phyloP scores from a whole-genome alignment of 2,888 invertebrate species.

The Nasonovia ribisnigri region DNA sequence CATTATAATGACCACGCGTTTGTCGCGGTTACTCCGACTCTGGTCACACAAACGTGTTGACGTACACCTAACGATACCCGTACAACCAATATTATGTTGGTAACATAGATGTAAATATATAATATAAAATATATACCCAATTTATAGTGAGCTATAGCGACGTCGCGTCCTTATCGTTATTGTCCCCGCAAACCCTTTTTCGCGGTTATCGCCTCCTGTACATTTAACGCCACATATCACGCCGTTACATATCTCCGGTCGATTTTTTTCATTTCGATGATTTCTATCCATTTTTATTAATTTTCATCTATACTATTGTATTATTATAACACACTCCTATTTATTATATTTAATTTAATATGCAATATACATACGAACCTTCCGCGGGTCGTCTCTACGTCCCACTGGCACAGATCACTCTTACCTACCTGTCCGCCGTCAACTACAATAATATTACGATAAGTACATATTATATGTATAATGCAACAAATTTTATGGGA shows the following conservation, averaged over 20 bases:
- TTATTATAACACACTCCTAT: background rate
- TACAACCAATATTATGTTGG: background rate
- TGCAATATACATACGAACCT: background rate
- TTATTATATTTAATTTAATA: background rate
- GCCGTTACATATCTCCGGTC: slow-evolving; percentile 41
- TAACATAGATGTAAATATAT: background rate
- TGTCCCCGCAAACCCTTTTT: background rate
- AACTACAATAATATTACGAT: background rate
- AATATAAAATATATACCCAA: background rate
- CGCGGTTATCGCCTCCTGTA: background rate
- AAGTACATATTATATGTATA: background rate
- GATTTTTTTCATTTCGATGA: background rate
- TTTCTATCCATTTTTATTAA: background rate
- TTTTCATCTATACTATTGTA: background rate
- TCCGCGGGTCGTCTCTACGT: background rate
- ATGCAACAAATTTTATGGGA: background rate
- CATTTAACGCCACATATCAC: slow-evolving; percentile 48
- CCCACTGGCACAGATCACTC: background rate
- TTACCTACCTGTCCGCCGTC: background rate
- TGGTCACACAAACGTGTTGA: background rate
- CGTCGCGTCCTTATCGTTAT: background rate
- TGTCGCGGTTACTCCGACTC: background rate
- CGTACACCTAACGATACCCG: background rate
- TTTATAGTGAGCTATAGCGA: background rate
- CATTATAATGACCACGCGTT: background rate